Percentiles rank a stretch among this genome's conserved stretches.
Conservation (phyloP, 2,888 invertebrate genomes). For the Plebejus anna region DNA sequence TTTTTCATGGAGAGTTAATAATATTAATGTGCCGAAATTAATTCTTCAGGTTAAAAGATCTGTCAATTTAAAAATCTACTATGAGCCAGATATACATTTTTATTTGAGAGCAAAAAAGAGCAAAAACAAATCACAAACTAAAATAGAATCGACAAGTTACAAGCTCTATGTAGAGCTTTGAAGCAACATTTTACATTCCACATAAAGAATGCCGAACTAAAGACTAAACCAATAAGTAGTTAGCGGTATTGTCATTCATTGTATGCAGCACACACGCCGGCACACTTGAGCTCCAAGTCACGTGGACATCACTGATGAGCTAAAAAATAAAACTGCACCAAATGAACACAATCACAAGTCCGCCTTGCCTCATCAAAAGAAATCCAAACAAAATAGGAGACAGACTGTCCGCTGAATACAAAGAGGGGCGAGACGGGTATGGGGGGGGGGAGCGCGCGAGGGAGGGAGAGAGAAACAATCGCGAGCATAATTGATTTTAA, state of each 20-base stretch:
- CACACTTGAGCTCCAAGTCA: constrained; percentile 32
- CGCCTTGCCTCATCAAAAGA: constrained; percentile 68
- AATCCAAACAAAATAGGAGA: constrained; percentile 63
- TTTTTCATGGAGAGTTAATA: too few relatives aligned
- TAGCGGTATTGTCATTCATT: constrained; percentile 7
- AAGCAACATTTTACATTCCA: neutral
- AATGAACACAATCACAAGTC: constrained; percentile 47
- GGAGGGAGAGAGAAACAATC: constrained; percentile 69
- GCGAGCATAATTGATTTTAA: constrained; percentile 77
- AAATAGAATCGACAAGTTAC: neutral
- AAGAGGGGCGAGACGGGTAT: constrained; percentile 46
- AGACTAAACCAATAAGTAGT: constrained; percentile 2
- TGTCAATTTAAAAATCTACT: neutral
- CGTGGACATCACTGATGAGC: constrained; percentile 38
- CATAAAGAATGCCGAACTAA: neutral
- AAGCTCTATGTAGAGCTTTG: neutral
- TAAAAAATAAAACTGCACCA: constrained; percentile 41
- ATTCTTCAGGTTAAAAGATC: neutral
- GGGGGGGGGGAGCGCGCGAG: constrained; percentile 36
- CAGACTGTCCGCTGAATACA: constrained; percentile 67
- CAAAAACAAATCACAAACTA: neutral
- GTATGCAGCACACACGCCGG: constrained; percentile 11
- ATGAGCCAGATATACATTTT: neutral
- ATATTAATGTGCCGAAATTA: neutral
- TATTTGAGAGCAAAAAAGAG: neutral